phyloP scores from a whole-genome alignment of 2,888 invertebrate species.

The Nemotelus pantherinus region DNA sequence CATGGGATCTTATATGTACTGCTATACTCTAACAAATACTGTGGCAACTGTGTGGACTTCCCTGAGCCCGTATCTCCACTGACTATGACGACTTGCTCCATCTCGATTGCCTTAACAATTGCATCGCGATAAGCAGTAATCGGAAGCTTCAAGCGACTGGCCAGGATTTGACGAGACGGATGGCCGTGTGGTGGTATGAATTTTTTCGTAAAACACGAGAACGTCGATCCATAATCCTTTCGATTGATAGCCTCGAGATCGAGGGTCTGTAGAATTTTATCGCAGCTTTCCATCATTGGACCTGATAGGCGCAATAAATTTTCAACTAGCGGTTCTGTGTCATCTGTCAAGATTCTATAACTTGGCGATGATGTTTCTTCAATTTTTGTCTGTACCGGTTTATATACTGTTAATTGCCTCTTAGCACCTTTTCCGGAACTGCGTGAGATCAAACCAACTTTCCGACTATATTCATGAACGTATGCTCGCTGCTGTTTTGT shows the following conservation, averaged over 20 bases:
- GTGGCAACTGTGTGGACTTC: constrained; percentile 96
- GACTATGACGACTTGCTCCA: constrained; percentile 74
- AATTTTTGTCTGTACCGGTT: constrained; percentile 72
- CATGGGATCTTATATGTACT: constrained; percentile 71
- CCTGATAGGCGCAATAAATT: not conserved
- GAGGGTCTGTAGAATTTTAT: too few relatives aligned
- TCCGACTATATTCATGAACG: constrained; percentile 76
- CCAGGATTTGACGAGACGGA: too few relatives aligned
- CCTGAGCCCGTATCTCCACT: constrained; percentile 91
- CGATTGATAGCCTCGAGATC: not conserved
- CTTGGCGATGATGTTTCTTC: too few relatives aligned
- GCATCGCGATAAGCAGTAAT: constrained; percentile 73
- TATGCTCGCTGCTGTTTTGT: constrained; percentile 82
- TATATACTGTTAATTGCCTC: constrained; percentile 76
- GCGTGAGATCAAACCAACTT: constrained; percentile 79
- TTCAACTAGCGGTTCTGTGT: too few relatives aligned
- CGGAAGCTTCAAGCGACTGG: constrained; percentile 72
- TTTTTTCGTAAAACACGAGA: not conserved
- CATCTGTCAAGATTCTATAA: too few relatives aligned
- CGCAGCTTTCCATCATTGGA: not conserved
- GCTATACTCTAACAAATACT: constrained; percentile 86
- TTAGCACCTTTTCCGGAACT: constrained; percentile 81
- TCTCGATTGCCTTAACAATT: constrained; percentile 73
- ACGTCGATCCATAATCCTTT: not conserved
- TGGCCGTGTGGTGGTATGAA: constrained; percentile 19